These are phyloP conservation scores for Chaetorhynchus papuensis DNA, from an alignment of 2,113 vertebrate genomes.

Conservation along the genomic window DNA sequence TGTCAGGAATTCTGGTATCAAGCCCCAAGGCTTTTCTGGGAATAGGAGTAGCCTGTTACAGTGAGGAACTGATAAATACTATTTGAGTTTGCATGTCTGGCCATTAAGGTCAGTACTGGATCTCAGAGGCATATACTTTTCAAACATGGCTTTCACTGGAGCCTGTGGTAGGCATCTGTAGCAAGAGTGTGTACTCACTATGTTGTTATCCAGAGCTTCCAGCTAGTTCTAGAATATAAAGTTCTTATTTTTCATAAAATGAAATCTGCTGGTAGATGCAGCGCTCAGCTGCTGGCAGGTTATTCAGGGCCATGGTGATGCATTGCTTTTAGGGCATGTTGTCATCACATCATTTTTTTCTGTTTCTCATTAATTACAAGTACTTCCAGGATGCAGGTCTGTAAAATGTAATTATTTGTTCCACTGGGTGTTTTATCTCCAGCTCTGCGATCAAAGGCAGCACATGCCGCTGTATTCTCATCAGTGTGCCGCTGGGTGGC, in stretches of 20 bases:
- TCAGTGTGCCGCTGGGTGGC: rapidly evolving
- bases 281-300: not conserved
- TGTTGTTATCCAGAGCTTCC: not conserved
- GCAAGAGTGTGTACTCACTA: not conserved
- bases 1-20: not conserved
- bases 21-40: not conserved
- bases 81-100: not conserved
- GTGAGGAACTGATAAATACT: not conserved
- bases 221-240: not conserved
- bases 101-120: not conserved
- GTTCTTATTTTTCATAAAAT: not conserved
- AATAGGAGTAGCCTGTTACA: not conserved
- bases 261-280: not conserved
- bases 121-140: not conserved
- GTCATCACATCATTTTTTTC: not conserved
- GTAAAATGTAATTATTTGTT: not conserved
- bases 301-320: not conserved
- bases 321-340: not conserved
- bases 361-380: not conserved
- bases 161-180: not conserved
- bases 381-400: not conserved
- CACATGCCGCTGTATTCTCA: not conserved
- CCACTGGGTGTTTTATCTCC: not conserved
- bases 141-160: not conserved
- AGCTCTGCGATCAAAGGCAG: not conserved